Percentiles rank a stretch among this genome's conserved stretches.
These are phyloP conservation scores for Gymnocephalus cernua DNA, from an alignment of 2,113 vertebrate genomes.

Conservation along the genomic window DNA sequence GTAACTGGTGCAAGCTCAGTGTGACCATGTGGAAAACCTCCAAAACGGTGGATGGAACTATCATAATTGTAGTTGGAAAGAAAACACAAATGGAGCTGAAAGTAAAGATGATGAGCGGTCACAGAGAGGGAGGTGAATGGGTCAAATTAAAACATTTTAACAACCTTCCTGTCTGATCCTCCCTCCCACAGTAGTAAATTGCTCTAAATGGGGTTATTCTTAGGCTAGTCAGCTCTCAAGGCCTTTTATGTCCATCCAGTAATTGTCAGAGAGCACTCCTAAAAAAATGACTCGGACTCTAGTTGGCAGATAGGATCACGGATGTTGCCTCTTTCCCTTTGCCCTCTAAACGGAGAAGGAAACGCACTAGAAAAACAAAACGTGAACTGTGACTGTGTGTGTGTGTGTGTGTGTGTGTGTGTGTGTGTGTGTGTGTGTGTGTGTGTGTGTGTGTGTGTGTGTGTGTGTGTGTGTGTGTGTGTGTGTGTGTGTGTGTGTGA, in stretches of 20 bases:
- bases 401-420: background rate
- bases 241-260: conserved; percentile 17
- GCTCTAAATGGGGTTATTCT: background rate
- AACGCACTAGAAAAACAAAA: background rate
- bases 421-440: too few relatives aligned
- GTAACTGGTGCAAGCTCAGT: background rate
- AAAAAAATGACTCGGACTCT: background rate
- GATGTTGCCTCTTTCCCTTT: background rate
- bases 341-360: background rate
- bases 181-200: background rate
- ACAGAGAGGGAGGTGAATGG: background rate
- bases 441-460: background rate
- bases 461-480: background rate
- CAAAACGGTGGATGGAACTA: background rate
- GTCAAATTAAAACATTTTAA: background rate
- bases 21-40: background rate
- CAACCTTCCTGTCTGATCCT: background rate
- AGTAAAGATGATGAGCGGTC: background rate
- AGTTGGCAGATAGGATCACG: conserved; percentile 9
- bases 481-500: background rate
- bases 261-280: background rate
- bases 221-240: background rate
- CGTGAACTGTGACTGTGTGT: background rate
- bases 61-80: background rate
- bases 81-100: background rate